Evolutionary conservation across 2,113 vertebrate genomes (phyloP), one percentile per base, ranked within the genome.

Genomic region (Arothron firmamentum): DNA sequence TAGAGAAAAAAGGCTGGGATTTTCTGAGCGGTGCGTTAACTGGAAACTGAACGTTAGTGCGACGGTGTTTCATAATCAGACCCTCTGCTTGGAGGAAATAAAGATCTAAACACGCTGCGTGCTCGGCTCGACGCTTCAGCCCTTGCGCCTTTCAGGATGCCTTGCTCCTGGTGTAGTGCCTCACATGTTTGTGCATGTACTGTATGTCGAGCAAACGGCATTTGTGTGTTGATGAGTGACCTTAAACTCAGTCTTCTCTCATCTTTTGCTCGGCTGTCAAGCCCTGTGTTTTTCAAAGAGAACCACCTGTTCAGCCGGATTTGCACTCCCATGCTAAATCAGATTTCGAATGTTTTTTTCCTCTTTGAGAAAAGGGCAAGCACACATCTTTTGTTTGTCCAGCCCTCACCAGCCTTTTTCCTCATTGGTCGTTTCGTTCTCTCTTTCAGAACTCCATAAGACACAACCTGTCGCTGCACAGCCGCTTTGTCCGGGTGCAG

Each of bases 391-490:
- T 54, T 20, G 17, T 75, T 75, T 75, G 25, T 75, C 65, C 14
- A 20, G 50, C 55, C 19, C 65, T 77, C 59, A 80, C 63, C 15
- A 38, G 47, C 25, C 54, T 56, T 50, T 49, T 42, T n/a, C n/a
- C 31, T 49, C 52, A 41, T 54, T 56, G 20, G 25, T 42, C 21
- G 17, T 45, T 50, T 12, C 13, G 41, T 0, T 77, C 73, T 93
- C 90, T 16, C 28, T 47, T 55, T 8, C 89, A 99, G 97, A 99
- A 99, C 86, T 99, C 97, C 55, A 99, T 99, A 70, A 91, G 97
- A 64, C 97, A 98, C 84, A 99, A 99, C 83, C 80, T 99, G 83
- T 98, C 97, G 17, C 90, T 98, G 72, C 96, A 99, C 81, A 99
- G 96, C 88, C 96, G 97, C 78, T 99, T 99, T 67, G 86, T 99